Base-by-base conservation (phyloP, 2,113 vertebrate species). In the Phocoena phocoena region DNA sequence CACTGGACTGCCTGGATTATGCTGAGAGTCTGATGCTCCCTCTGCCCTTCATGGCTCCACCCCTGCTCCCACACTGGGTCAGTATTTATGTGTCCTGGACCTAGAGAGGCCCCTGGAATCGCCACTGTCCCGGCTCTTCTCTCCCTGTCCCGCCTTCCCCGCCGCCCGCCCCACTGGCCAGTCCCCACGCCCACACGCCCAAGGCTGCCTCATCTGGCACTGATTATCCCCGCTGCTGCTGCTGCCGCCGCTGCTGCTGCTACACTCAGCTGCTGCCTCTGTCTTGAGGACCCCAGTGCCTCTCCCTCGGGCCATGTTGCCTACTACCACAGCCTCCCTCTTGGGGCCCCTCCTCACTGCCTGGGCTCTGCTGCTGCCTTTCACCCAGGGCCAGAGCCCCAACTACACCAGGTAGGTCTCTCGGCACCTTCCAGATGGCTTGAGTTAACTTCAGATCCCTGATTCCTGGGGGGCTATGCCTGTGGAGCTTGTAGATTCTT, bases 361-460 rank as follows among this genome's bases (percentile, higher is more conserved):
- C 73, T 97, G 96, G 65, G 90, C 88, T 31, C 97, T 97, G 90
- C 95, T 97, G 90, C 93, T 98, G 70, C 95, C 96, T 93, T 90
- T 96, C 58, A 17, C 90, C 92, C 95, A 88, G 63, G 94, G 89
- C 74, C 98, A 98, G 95, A 97, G 76, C 88, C 95, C 97, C 90
- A 98, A 97, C 97, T 97, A 97, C 1, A 97, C 97, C 93, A 97
- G 97, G 97, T 97, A 97, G 93, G 96, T 98, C 82, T 94, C 53
- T 79, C n/a, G 26, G 12, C 71, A 73, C 60, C 71, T 88, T 92
- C 79, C 76, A 97, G 71, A 74, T 77, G 73, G 90, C 82, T 90
- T 36, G 6, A 87, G 44, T 38, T 41, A 94, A 38, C 58, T 85
- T 85, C 67, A 47, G 63, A 44, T 74, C 62, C 62, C 79, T 31